Conservation (phyloP, 2,888 invertebrate species). For the Vanessa cardui region DNA sequence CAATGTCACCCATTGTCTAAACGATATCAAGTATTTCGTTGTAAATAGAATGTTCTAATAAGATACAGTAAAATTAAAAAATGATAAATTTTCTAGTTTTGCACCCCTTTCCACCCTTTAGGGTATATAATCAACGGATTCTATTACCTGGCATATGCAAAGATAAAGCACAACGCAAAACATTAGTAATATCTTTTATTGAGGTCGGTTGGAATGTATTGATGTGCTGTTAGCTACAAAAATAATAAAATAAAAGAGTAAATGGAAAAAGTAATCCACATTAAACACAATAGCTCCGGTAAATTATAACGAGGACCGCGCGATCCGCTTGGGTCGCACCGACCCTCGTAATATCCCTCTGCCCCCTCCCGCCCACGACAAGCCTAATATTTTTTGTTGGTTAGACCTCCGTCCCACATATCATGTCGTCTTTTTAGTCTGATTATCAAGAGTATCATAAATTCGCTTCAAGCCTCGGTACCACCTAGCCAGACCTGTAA, state of each 20-base stretch:
- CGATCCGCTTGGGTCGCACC: background rate
- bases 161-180: too few relatives aligned
- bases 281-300: conserved; percentile 5
- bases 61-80: too few relatives aligned
- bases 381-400: conserved; percentile 10
- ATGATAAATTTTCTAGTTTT: too few relatives aligned
- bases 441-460: conserved; percentile 10
- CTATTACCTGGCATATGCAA: too few relatives aligned
- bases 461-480: conserved; percentile 3
- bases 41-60: too few relatives aligned
- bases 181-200: too few relatives aligned
- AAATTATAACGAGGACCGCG: background rate
- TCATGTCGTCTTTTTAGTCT: conserved; percentile 9
- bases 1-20: too few relatives aligned
- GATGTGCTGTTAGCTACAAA: background rate
- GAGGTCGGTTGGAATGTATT: too few relatives aligned
- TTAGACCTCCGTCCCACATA: conserved; percentile 2
- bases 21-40: too few relatives aligned
- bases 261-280: conserved; percentile 10
- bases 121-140: too few relatives aligned
- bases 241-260: background rate
- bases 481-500: background rate
- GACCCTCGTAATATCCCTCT: background rate
- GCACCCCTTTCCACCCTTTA: too few relatives aligned
- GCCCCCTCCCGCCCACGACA: background rate